These are phyloP conservation scores for Agrypnus murinus DNA, from an alignment of 2,888 invertebrate species.

Conservation along the genomic window DNA sequence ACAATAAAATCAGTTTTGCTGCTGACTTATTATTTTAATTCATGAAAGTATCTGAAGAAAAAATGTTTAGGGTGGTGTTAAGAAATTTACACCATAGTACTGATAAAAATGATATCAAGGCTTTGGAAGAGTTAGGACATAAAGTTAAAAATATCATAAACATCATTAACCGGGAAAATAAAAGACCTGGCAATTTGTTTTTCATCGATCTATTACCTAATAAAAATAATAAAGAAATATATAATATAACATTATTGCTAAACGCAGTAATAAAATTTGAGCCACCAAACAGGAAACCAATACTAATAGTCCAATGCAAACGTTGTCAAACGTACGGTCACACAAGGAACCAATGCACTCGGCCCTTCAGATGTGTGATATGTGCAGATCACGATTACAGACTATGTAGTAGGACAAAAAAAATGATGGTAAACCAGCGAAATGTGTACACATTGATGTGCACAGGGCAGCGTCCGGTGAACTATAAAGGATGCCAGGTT, in stretches of 20 bases:
- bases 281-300: conserved; percentile 5
- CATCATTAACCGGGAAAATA: conserved; percentile 1
- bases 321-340: not conserved
- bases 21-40: too few relatives aligned
- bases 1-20: too few relatives aligned
- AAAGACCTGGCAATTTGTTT: not conserved
- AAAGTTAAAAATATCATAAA: conserved; percentile 7
- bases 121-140: conserved; percentile 9
- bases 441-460: conserved; percentile 10
- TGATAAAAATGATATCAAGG: conserved; percentile 7
- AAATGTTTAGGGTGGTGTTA: conserved; percentile 14
- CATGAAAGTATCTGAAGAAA: conserved; percentile 4
- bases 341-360: too few relatives aligned
- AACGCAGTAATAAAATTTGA: not conserved
- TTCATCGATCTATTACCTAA: conserved; percentile 4
- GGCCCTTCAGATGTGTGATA: not conserved
- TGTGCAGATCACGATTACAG: conserved; percentile 3
- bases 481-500: conserved; percentile 12
- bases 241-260: conserved; percentile 1
- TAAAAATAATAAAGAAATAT: conserved; percentile 10
- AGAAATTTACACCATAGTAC: conserved; percentile 15
- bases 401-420: not conserved
- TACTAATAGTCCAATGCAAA: conserved; percentile 5
- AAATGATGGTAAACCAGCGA: not conserved
- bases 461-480: not conserved